Evolutionary conservation across 1,140 invertebrate genomes (phyloP), one percentile per base, ranked within the genome.

Genomic region (Diachasmimorpha longicaudata): DNA sequence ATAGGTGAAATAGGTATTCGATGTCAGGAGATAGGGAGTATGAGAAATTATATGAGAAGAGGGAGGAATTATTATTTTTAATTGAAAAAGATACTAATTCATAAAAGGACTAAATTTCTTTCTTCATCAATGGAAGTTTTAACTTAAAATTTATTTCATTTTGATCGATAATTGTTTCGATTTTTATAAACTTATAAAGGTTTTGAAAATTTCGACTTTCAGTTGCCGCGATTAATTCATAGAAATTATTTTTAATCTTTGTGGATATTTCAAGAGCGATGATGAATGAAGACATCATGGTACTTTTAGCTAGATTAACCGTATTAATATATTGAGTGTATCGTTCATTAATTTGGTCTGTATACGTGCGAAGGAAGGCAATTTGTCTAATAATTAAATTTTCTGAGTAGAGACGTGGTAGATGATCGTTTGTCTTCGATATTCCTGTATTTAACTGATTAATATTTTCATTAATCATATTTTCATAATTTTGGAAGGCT

Each of bases 241-340:
- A 46, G 21, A 71, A 66, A 14, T 75, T 21, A 3, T 70, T 52
- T 52, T 81, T 82, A 11, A 81, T 81, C n/a, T 78, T 70, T 31
- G 78, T n/a, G 72, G 84, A 72, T 67, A 79, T 67, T 39, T 78
- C 76, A 23, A 80, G 70, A 48, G 78, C 77, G 74, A 83, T 81
- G 14, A 85, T 79, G 25, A 78, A 81, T 0, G 80, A 83, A 58
- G 83, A 80, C 16, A 86, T 78, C 1, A 77, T 82, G 23, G 78
- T 78, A 10, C 81, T 75, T 79, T 82, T 84, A 0, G 76, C 79
- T 46, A 84, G 81, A 55, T 83, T 67, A 10, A 85, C 82, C 36
- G 81, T 79, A 0, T 76, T 21, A 1, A 85, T 75, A 25, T 14
- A 9, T 67, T 69, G 78, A 63, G 82, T 73, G 31, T 81, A 81